These are phyloP conservation scores for Andrena marginata DNA, from an alignment of 2,888 invertebrate genomes.

Conservation along the genomic window DNA sequence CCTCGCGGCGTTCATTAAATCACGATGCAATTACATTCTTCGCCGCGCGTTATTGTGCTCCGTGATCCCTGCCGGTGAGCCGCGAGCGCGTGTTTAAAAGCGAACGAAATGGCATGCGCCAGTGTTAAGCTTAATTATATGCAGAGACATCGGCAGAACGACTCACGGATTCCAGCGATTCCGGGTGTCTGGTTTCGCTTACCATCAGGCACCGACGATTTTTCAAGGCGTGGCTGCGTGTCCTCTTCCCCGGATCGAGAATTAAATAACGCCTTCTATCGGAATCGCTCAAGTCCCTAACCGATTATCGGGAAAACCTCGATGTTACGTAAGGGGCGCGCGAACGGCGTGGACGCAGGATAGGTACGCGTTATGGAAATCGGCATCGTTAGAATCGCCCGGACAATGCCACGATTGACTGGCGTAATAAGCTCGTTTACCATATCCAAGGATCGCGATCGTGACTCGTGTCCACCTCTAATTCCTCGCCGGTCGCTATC, in stretches of 20 bases:
- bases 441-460: conserved; percentile 48
- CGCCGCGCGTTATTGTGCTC: conserved; percentile 65
- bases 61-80: conserved; percentile 47
- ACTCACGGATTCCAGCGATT: conserved; percentile 67
- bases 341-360: too few species aligned
- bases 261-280: conserved; percentile 35
- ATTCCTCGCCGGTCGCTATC: conserved; percentile 43
- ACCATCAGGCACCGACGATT: conserved; percentile 54
- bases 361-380: conserved; percentile 73
- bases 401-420: conserved; percentile 71
- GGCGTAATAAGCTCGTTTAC: conserved; percentile 66
- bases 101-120: conserved; percentile 62
- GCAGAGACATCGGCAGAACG: conserved; percentile 58
- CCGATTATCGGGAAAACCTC: background rate
- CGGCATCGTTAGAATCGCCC: conserved; percentile 58
- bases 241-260: conserved; percentile 26
- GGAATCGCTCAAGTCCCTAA: too few species aligned
- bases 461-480: conserved; percentile 43
- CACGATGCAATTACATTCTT: conserved; percentile 72
- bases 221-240: conserved; percentile 59
- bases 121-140: conserved; percentile 63
- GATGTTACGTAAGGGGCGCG: conserved; percentile 34
- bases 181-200: conserved; percentile 66
- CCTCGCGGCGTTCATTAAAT: conserved; percentile 64
- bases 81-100: conserved; percentile 67